Conservation (phyloP, 1,140 invertebrate genomes). For the Drosophila nigromelanica region DNA sequence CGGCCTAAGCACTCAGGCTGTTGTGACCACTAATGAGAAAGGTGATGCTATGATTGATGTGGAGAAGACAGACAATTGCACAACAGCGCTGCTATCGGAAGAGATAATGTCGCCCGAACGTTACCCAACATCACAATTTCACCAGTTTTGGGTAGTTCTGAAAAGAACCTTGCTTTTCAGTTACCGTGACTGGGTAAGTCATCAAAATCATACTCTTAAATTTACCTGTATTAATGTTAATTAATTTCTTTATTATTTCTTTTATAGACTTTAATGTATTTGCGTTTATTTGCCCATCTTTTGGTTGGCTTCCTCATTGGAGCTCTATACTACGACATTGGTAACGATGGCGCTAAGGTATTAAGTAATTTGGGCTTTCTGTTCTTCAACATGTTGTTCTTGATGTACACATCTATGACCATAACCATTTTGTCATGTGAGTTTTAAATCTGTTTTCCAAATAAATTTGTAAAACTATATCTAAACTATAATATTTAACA, state of each 20-base stretch:
- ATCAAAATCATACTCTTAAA: neutral
- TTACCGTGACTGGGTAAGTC: constrained; percentile 91
- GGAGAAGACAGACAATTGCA: constrained; percentile 87
- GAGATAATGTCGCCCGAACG: constrained; percentile 86
- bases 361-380: constrained; percentile 98
- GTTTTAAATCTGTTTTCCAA: constrained; percentile 69
- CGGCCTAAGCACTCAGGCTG: constrained; percentile 2
- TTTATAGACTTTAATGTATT: constrained; percentile 95
- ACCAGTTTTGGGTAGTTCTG: constrained; percentile 92
- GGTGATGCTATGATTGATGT: constrained; percentile 85
- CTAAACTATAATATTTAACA: constrained; percentile 35
- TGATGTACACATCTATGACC: constrained; percentile 99
- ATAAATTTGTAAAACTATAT: neutral
- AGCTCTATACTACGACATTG: constrained; percentile 95
- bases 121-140: constrained; percentile 90
- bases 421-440: constrained; percentile 98
- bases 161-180: constrained; percentile 92
- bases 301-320: constrained; percentile 96
- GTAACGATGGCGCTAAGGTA: constrained; percentile 96
- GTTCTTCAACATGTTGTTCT: constrained; percentile 99
- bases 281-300: constrained; percentile 96
- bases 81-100: constrained; percentile 87
- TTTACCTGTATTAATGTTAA: neutral
- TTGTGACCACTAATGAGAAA: constrained; percentile 76
- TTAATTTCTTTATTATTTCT: neutral